Evolutionary conservation across 2,113 vertebrate genomes (phyloP).

Genomic region (Astatotilapia flaviijosephi): DNA sequence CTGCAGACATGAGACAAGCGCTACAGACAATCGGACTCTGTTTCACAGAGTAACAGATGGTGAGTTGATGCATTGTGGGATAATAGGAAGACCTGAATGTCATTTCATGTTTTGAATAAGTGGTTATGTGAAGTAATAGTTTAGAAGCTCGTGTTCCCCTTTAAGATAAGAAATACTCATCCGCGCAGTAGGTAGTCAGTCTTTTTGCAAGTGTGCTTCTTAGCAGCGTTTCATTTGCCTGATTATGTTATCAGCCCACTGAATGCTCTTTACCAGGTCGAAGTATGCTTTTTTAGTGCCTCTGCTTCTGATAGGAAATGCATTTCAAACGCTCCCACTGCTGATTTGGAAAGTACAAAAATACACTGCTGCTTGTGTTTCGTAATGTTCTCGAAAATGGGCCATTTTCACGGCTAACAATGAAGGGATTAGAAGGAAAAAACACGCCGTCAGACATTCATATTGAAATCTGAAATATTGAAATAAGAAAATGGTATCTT

Average conservation of each 20-base stretch:
- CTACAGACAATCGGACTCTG: background rate
- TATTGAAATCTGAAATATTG: constrained; percentile 1
- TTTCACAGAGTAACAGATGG: constrained; percentile 9
- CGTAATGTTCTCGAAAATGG: constrained; percentile 23
- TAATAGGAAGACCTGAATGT: background rate
- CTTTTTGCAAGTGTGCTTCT: background rate
- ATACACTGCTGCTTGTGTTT: constrained; percentile 32
- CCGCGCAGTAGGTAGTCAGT: background rate
- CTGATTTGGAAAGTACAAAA: constrained; percentile 25
- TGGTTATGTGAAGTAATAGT: background rate
- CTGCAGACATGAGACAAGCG: background rate
- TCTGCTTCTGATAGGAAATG: constrained; percentile 13
- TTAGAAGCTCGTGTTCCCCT: background rate
- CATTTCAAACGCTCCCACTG: constrained; percentile 16
- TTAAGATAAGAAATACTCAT: background rate
- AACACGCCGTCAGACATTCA: constrained; percentile 1
- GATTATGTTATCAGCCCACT: background rate
- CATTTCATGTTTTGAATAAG: background rate
- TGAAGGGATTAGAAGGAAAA: constrained; percentile 25
- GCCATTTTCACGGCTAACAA: constrained; percentile 29
- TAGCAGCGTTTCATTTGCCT: background rate
- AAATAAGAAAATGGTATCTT: background rate
- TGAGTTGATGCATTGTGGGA: background rate
- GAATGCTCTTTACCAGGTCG: constrained; percentile 15
- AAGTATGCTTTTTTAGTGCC: background rate